Base-by-base conservation (phyloP, 1,140 invertebrate species). In the Drosophila pruinosa region DNA sequence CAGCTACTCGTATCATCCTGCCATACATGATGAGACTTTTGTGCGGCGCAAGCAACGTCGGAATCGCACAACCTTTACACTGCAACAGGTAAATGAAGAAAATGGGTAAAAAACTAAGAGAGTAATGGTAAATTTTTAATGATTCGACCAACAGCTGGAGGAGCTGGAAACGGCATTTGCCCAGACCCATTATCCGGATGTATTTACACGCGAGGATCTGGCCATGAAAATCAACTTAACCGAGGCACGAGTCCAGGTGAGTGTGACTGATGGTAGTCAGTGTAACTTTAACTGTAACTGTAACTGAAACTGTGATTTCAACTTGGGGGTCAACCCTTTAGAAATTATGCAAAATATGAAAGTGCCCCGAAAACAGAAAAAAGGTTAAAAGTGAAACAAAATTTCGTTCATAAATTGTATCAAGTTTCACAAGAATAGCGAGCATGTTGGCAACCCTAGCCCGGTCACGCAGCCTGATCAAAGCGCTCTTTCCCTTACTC, bases 141-240 rank as follows among this genome's bases (percentile, higher is more conserved):
- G 45, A 10, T 31, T 36, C 3, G 2, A 10, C 21, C 50, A 61
- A 52, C 53, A 91, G 95, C 92, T 99, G 88, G 98, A 99, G 92
- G 98, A 99, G 92, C 92, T 99, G 85, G 98, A 99, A 92, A 98
- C 97, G 78, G 98, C 98, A 45, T 99, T 99, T 92, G 96, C 97
- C 56, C 97, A 98, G 92, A 99, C 98, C 17, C 98, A 99, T 92
- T 99, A 99, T 91, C 98, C 98, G 4, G 98, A 99, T 92, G 98
- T 99, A 52, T 99, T 99, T 92, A 99, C 97, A 1, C 93, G 98
- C 78, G 98, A 99, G 92, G 98, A 99, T 92, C 93, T 99, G 45
- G 98, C 98, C n/a, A 97, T 98, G 95, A 98, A 99, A 93, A 99
- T 99, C 89, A 98, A 98, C 92, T 94, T 99, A 59, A 99, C 98